phyloP scores from a whole-genome alignment of 2,113 vertebrate species.

The Cephalophus harveyi region DNA sequence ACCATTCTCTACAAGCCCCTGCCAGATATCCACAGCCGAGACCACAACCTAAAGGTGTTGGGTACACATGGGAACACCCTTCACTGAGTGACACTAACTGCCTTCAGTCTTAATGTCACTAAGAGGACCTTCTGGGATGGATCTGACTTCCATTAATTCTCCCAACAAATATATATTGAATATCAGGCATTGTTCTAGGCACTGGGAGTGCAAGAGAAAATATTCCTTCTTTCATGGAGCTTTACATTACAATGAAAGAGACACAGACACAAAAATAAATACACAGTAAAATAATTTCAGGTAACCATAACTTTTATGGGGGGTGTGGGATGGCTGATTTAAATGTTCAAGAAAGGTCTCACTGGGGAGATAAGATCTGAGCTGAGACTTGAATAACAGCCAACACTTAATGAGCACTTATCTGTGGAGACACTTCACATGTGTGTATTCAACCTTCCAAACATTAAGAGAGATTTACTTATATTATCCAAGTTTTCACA shows the following conservation, averaged over 20 bases:
- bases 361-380: not conserved
- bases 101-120: not conserved
- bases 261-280: not conserved
- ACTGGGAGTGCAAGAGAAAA: not conserved
- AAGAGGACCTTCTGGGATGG: not conserved
- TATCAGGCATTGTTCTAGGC: not conserved
- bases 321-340: not conserved
- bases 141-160: not conserved
- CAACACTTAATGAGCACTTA: not conserved
- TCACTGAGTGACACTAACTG: not conserved
- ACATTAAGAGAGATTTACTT: not conserved
- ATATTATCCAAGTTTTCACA: not conserved
- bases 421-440: not conserved
- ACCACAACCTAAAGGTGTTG: not conserved
- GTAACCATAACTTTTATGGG: not conserved
- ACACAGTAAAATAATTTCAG: not conserved
- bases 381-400: not conserved
- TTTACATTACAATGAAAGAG: not conserved
- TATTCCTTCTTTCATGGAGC: not conserved
- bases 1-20: not conserved
- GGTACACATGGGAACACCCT: not conserved
- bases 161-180: not conserved
- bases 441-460: not conserved
- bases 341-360: slow-evolving; percentile 8
- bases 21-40: not conserved